Base-by-base conservation (phyloP, 1,140 invertebrate genomes). In the roundworm (Caenorhabditis elegans) region DNA sequence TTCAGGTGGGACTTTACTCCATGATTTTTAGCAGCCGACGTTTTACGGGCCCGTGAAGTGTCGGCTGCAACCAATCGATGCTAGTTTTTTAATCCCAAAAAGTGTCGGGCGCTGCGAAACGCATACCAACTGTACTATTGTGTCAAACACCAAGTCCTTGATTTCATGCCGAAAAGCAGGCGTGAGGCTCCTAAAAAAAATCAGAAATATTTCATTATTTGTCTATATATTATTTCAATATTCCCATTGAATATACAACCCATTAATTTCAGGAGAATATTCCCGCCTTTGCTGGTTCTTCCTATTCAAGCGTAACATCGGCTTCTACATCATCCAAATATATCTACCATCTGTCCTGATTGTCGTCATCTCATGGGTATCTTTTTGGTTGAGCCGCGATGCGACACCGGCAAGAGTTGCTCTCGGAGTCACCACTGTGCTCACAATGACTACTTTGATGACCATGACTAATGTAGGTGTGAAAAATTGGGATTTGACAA, bases 401-500 rank as follows among this genome's bases (percentile, higher is more conserved):
- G 85, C 88, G 0, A 85, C 84, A 0, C 88, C 88, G 0, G 88
- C 88, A 11, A 76, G 88, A 11, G 86, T 88, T 0, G 90, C 90
- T 13, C 86, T 91, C 3, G 90, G 91, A 8, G 76, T 87, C 5
- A 87, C 86, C 13, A 82, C 80, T 17, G 89, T 91, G 2, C 86
- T 91, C 2, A 91, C 90, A n/a, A 88, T 91, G 49, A 86, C 86
- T 3, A 88, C 87, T 31, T 78, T 85, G 22, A 85, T 85, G 85
- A 85, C 85, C 19, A 85, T 80, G n/a, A 85, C 85, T 0, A 85
- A 85, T 80, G 83, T 79, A 19, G 26, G 77, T n/a, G n/a, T n/a
- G n/a, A n/a, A n/a, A n/a, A n/a, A n/a, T n/a, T n/a, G n/a, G n/a
- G n/a, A n/a, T n/a, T n/a, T n/a, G n/a, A n/a, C n/a, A n/a, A n/a